Base-by-base conservation (phyloP, 2,797 vertebrate genomes). In the Hoplostethus mediterraneus region DNA sequence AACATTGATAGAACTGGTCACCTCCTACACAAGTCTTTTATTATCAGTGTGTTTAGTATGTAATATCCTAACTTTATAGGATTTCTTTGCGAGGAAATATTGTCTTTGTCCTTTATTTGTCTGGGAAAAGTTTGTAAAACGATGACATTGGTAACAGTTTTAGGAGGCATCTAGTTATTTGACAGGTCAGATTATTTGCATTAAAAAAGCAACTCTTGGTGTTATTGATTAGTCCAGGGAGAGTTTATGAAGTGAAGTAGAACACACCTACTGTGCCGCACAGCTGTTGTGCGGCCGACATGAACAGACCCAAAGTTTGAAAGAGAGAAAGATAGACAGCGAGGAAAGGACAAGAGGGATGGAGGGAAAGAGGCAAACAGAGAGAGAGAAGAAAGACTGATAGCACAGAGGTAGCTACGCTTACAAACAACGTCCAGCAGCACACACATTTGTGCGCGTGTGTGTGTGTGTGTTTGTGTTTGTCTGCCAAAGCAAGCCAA, bases 401-500 rank as follows among this genome's bases (percentile, higher is more conserved):
- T 48, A 68, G 55, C 25, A 68, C n/a, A 36, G 59, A 47, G 21
- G 3, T 10, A 44, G 45, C 28, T 28, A 28, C 28, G 28, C 28
- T 28, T 28, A 28, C 28, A 28, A 28, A 48, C 53, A 55, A 61
- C 51, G 79, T 47, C 30, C 40, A 28, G 58, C 31, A 67, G 58
- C 62, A 51, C 66, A 75, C 62, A 67, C 21, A 67, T 65, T 31
- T 25, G 57, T 67, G 58, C 44, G 63, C 53, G 51, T 63, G 63
- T 55, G 30, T 64, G 31, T 64, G 30, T 42, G 51, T 63, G 67
- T 67, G 67, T 54, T 53, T 64, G 56, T 53, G 53, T 45, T 57
- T 47, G 52, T 40, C 25, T 80, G 86, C 51, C 73, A 77, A 75
- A 77, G 38, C 73, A 75, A 87, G 61, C 75, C 79, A 88, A 81